Base-by-base conservation (phyloP, 2,797 vertebrate species). In the Craterocephalus amniculus region DNA sequence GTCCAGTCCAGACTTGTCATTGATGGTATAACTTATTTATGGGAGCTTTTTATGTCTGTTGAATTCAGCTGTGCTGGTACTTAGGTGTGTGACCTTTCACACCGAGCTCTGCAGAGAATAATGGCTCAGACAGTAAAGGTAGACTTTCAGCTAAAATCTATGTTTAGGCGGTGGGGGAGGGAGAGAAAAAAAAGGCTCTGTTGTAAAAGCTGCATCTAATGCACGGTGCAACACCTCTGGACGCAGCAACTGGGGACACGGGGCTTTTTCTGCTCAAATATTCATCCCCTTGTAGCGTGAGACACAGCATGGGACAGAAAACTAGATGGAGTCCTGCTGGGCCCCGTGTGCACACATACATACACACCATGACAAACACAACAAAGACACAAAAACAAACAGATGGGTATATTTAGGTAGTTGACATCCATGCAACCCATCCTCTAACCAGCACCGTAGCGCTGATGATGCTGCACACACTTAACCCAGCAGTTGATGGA, bases 201-300 rank as follows among this genome's bases (percentile, higher is more conserved):
- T 51, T 51, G 66, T 69, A 43, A 68, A 74, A 80, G 61, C 49
- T 51, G 60, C 71, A 70, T 74, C 71, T 71, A 63, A 79, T 68
- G 83, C 72, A 70, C 61, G 18, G 63, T 40, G 63, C 55, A 35
- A 57, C 68, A 81, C 74, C 63, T 86, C 58, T 20, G 76, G 74
- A 22, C 70, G 49, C 61, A 58, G 70, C 70, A 70, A 71, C 51
- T n/a, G 60, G 73, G 81, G 80, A 79, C 65, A 36, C 55, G 18
- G 72, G 70, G 73, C 68, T 84, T 81, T 77, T 80, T 87, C 63
- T 63, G 84, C 89, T 93, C 76, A 90, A 93, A 92, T 92, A 92
- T 93, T 91, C 86, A 93, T 89, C 80, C 63, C 59, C 70, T 84
- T 83, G 56, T 85, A 85, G 84, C 69, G 57, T 34, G 84, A 76